Evolutionary conservation across 1,140 invertebrate genomes (phyloP).

Genomic region (Zeugodacus cucurbitae): DNA sequence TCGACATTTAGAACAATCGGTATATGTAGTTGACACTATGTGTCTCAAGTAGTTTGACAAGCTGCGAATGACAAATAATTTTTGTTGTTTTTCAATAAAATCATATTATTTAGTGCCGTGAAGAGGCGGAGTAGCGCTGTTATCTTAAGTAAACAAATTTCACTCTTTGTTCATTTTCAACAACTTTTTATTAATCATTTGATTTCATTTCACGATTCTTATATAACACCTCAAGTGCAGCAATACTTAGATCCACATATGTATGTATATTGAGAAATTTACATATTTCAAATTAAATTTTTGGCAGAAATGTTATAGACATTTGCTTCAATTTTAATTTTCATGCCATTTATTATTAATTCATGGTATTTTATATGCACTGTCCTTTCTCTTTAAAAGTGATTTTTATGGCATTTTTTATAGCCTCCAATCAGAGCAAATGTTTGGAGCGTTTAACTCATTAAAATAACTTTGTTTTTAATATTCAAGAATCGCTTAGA

Average conservation of each 20-base stretch:
- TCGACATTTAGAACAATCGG: neutral
- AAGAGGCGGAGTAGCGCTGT: neutral
- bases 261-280: neutral
- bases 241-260: neutral
- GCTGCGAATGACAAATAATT: neutral
- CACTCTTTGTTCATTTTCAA: neutral
- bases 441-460: too few species aligned
- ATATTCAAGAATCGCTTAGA: too few species aligned
- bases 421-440: too few species aligned
- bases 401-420: too few species aligned
- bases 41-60: neutral
- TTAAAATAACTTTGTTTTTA: too few species aligned
- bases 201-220: neutral
- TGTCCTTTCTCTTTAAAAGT: too few species aligned
- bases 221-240: neutral
- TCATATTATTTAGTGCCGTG: neutral
- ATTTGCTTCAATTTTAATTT: neutral
- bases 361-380: too few species aligned
- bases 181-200: neutral
- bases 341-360: too few species aligned
- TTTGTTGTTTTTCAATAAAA: neutral
- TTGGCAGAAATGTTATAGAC: neutral
- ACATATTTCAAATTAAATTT: neutral
- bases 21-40: neutral
- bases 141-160: neutral